Conservation (phyloP, 2,797 vertebrate species). For the Ficedula albicollis region DNA sequence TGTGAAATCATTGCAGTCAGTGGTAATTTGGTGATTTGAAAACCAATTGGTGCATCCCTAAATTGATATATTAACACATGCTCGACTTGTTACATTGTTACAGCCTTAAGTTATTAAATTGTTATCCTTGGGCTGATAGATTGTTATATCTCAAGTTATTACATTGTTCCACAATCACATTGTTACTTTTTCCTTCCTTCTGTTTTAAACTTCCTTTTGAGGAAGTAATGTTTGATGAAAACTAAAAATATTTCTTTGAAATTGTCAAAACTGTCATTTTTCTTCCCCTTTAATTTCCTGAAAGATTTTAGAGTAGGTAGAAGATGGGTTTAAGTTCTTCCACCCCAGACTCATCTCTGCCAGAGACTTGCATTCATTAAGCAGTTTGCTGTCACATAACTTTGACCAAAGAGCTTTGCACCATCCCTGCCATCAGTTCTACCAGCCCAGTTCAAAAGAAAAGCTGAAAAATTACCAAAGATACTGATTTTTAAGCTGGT, state of each 20-base stretch:
- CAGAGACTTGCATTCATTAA: neutral
- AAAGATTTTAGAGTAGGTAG: neutral
- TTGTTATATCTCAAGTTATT: neutral
- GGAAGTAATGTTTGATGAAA: neutral
- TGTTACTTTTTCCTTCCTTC: neutral
- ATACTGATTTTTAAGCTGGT: neutral
- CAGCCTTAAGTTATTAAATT: neutral
- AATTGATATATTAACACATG: neutral
- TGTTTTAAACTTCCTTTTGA: neutral
- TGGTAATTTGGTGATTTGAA: neutral
- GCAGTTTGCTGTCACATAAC: neutral
- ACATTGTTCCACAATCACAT: neutral
- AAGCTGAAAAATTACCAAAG: neutral
- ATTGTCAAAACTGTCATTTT: neutral
- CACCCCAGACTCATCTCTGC: neutral
- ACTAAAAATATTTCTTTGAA: neutral
- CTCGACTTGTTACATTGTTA: neutral
- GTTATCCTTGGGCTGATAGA: neutral
- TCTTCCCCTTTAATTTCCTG: neutral
- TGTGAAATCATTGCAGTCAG: neutral
- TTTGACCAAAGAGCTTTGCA: neutral
- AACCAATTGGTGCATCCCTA: neutral
- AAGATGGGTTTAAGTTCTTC: neutral
- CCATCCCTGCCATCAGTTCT: neutral
- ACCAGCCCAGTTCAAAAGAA: neutral